Conservation (phyloP, 2,797 vertebrate species). For the Oreochromis mossambicus region DNA sequence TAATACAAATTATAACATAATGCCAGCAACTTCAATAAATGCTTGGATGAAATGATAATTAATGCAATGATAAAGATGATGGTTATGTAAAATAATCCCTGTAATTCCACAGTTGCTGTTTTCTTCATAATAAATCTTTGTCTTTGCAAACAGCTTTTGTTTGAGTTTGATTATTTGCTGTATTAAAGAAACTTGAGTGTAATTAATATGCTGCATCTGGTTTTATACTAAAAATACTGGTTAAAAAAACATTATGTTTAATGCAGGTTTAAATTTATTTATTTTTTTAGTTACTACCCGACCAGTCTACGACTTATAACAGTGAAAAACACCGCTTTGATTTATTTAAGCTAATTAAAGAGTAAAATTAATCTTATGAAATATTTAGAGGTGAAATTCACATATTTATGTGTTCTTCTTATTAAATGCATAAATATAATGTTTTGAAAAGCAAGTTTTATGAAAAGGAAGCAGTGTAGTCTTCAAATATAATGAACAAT, state of each 20-base stretch:
- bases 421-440: not conserved
- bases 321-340: not conserved
- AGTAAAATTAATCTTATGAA: not conserved
- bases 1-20: too few relatives aligned
- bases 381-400: not conserved
- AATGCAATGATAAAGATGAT: too few relatives aligned
- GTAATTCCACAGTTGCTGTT: too few relatives aligned
- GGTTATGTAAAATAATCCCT: too few relatives aligned
- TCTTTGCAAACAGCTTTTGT: not conserved
- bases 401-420: not conserved
- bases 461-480: not conserved
- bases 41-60: too few relatives aligned
- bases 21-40: too few relatives aligned
- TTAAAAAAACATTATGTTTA: not conserved
- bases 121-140: not conserved
- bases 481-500: not conserved
- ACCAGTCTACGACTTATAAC: not conserved
- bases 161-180: not conserved
- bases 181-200: not conserved
- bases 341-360: not conserved
- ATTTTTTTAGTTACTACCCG: too few relatives aligned
- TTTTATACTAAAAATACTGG: too few relatives aligned
- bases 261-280: not conserved
- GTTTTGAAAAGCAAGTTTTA: not conserved
- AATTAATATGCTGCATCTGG: too few relatives aligned